Evolutionary conservation across 1,140 invertebrate species (phyloP).

Genomic region (Drosophila paulistorum): DNA sequence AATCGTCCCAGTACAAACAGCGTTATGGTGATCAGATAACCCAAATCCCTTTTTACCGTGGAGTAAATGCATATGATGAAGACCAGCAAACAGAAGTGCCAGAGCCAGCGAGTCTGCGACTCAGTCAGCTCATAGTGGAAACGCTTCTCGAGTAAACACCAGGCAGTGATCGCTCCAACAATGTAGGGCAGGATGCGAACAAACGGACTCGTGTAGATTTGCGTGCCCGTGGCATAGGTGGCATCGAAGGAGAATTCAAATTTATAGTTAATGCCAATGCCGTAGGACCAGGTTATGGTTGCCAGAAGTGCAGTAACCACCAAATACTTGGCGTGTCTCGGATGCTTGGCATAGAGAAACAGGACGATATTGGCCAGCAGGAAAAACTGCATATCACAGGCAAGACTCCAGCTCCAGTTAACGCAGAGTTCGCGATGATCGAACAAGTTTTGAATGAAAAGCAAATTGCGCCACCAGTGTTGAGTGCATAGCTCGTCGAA

Average conservation of each 20-base stretch:
- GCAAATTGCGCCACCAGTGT: slow-evolving; percentile 87
- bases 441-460: slow-evolving; percentile 87
- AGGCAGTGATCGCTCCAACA: slow-evolving; percentile 68
- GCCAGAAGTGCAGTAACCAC: slow-evolving; percentile 42
- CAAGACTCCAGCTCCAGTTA: slow-evolving; percentile 92
- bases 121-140: slow-evolving; percentile 54
- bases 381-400: slow-evolving; percentile 92
- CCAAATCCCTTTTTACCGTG: slow-evolving; percentile 73
- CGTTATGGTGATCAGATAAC: slow-evolving; percentile 50
- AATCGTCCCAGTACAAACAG: slow-evolving; percentile 67
- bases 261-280: slow-evolving; percentile 56
- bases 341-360: slow-evolving; percentile 83
- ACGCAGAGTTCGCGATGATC: slow-evolving; percentile 86
- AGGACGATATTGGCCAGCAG: slow-evolving; percentile 84
- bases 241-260: slow-evolving; percentile 78
- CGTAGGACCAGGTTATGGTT: slow-evolving; percentile 64
- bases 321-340: slow-evolving; percentile 47
- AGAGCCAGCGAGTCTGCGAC: slow-evolving; percentile 49
- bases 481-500: slow-evolving; percentile 84
- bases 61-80: slow-evolving; percentile 71
- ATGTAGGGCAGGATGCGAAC: slow-evolving; percentile 77
- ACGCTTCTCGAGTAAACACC: slow-evolving; percentile 57
- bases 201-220: slow-evolving; percentile 78
- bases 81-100: slow-evolving; percentile 61
- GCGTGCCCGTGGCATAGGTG: slow-evolving; percentile 64